Evolutionary conservation across 2,113 vertebrate genomes (phyloP).

Genomic region (Dipodomys ordii): DNA sequence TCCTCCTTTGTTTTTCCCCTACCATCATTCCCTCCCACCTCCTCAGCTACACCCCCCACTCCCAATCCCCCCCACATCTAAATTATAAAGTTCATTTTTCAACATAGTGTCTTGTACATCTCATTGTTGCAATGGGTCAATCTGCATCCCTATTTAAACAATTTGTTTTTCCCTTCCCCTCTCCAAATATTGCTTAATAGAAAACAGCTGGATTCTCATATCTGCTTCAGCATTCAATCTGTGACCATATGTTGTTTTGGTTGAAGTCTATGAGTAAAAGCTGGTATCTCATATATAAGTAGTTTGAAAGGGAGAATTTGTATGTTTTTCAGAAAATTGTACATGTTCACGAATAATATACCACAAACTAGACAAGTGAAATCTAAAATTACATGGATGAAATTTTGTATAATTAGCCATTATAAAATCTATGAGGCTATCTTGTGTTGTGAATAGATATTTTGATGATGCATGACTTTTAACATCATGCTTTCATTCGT

Average conservation of each 20-base stretch:
- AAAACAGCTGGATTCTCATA: slow-evolving; percentile 53
- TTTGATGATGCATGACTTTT: slow-evolving; percentile 31
- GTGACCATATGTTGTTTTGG: slow-evolving; percentile 51
- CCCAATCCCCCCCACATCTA: no score
- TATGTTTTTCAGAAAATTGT: slow-evolving; percentile 28
- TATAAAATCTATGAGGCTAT: not conserved
- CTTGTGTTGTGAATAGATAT: slow-evolving; percentile 11
- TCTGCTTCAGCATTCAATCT: slow-evolving; percentile 40
- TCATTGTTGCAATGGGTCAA: no score
- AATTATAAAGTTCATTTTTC: no score
- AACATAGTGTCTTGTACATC: no score
- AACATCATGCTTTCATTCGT: slow-evolving; percentile 5
- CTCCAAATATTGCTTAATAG: slow-evolving; percentile 10
- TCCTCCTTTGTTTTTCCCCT: no score
- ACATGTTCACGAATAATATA: slow-evolving; percentile 14
- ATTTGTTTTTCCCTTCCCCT: no score
- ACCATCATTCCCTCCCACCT: no score
- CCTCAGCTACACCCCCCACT: no score
- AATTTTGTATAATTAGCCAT: not conserved
- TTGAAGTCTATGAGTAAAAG: slow-evolving; percentile 14
- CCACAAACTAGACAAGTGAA: not conserved
- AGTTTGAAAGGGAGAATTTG: not conserved
- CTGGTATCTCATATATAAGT: not conserved
- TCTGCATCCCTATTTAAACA: no score
- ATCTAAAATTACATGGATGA: slow-evolving; percentile 31